These are phyloP conservation scores for Protula sp. DNA, from an alignment of 2,888 invertebrate genomes.

Conservation along the genomic window DNA sequence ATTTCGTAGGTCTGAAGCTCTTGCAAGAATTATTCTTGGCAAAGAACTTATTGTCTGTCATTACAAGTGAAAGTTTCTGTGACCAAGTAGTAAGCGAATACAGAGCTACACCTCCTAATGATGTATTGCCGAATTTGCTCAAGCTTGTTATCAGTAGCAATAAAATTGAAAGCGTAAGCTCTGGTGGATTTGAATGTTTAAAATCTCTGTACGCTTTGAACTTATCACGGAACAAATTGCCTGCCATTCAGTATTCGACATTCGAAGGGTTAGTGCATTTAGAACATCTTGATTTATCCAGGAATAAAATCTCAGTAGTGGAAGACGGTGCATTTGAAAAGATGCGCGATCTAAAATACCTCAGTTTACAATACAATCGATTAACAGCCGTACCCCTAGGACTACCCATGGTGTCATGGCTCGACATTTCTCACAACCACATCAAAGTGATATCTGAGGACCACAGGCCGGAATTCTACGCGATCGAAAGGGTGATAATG, in stretches of 20 bases:
- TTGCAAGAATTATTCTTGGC: too few species aligned
- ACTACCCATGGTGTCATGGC: conserved; percentile 19
- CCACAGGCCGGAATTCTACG: conserved; percentile 11
- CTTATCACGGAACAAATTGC: not conserved
- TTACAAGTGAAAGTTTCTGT: too few species aligned
- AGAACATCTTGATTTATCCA: conserved; percentile 9
- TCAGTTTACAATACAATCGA: conserved; percentile 11
- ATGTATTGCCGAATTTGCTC: not conserved
- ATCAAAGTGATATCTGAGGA: conserved; percentile 9
- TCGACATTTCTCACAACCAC: conserved; percentile 16
- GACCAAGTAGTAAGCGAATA: too few species aligned
- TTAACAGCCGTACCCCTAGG: conserved; percentile 6
- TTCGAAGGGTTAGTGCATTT: conserved; percentile 8
- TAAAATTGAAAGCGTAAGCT: not conserved
- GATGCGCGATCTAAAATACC: conserved; percentile 1
- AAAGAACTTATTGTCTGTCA: too few species aligned
- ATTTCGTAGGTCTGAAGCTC: not conserved
- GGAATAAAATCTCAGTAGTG: conserved; percentile 7
- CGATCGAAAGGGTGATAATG: conserved; percentile 15
- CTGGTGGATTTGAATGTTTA: not conserved
- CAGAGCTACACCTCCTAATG: too few species aligned
- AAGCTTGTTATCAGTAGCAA: not conserved
- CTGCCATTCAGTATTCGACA: not conserved
- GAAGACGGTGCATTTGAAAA: conserved; percentile 5
- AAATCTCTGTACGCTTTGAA: not conserved